Percentiles rank a stretch among this genome's conserved stretches.
phyloP scores from a whole-genome alignment of 2,888 invertebrate species.

The Chrysomela aeneicollis region DNA sequence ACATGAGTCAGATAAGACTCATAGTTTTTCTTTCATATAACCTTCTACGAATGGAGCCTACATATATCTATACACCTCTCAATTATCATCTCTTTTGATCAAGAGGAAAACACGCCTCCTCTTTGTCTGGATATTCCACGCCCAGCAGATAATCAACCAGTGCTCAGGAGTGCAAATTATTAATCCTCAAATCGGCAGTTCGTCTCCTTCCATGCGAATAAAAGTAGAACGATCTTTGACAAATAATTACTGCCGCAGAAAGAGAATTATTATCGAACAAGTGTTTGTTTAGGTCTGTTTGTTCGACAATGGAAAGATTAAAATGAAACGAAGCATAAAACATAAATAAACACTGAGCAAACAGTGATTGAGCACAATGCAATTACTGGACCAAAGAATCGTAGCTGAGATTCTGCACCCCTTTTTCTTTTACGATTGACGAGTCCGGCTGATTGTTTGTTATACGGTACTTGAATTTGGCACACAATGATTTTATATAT shows the following conservation, averaged over 20 bases:
- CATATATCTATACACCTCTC: too few relatives aligned
- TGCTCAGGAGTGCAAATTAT: conserved; percentile 18
- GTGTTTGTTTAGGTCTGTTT: conserved; percentile 61
- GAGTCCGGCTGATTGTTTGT: conserved; percentile 10
- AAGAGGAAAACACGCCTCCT: neutral
- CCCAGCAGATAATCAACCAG: conserved; percentile 5
- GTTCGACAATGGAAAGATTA: conserved; percentile 59
- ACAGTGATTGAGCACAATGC: conserved; percentile 54
- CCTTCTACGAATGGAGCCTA: too few relatives aligned
- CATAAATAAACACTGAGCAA: conserved; percentile 55
- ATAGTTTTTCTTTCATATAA: too few relatives aligned
- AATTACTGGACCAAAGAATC: conserved; percentile 54
- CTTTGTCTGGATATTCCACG: neutral
- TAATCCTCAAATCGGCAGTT: conserved; percentile 26
- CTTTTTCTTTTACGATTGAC: conserved; percentile 23
- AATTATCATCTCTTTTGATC: neutral
- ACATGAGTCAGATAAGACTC: too few relatives aligned
- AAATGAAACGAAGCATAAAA: conserved; percentile 61
- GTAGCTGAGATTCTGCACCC: conserved; percentile 37
- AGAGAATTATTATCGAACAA: conserved; percentile 56
- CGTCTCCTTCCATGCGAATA: conserved; percentile 17
- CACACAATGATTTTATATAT: too few relatives aligned
- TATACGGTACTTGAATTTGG: neutral
- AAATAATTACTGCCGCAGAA: conserved; percentile 54
- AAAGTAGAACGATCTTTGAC: conserved; percentile 53